These are phyloP conservation scores for Pygmarrhopalites habei DNA, from an alignment of 1,140 invertebrate genomes.

Conservation along the genomic window DNA sequence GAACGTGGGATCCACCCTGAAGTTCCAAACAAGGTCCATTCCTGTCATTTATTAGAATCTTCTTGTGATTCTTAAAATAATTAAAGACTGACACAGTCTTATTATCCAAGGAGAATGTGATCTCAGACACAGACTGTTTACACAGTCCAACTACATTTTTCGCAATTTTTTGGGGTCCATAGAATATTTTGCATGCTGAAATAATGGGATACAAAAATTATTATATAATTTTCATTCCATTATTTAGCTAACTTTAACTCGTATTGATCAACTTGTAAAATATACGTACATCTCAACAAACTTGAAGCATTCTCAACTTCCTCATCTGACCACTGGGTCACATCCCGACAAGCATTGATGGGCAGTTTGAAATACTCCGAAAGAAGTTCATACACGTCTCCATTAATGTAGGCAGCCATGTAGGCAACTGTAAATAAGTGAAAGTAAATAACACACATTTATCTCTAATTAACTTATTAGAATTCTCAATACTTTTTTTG, in stretches of 20 bases:
- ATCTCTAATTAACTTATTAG: too few species aligned
- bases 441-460: too few species aligned
- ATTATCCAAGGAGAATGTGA: constrained; percentile 13
- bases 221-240: too few species aligned
- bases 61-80: constrained; percentile 16
- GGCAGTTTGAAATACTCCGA: background rate
- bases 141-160: constrained; percentile 7
- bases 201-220: too few species aligned
- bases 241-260: too few species aligned
- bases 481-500: too few species aligned
- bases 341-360: background rate
- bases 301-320: background rate
- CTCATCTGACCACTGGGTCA: background rate
- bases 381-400: constrained; percentile 9
- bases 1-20: too few species aligned
- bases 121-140: constrained; percentile 1
- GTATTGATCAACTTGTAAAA: too few species aligned
- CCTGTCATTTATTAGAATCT: background rate
- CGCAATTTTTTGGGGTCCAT: constrained; percentile 4
- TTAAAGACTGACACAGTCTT: constrained; percentile 13
- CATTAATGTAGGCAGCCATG: constrained; percentile 2
- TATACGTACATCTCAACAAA: constrained; percentile 1
- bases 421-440: constrained; percentile 20
- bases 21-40: constrained; percentile 21
- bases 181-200: constrained; percentile 24